Evolutionary conservation across 2,888 invertebrate species (phyloP).

Genomic region (Anticlea derivata): DNA sequence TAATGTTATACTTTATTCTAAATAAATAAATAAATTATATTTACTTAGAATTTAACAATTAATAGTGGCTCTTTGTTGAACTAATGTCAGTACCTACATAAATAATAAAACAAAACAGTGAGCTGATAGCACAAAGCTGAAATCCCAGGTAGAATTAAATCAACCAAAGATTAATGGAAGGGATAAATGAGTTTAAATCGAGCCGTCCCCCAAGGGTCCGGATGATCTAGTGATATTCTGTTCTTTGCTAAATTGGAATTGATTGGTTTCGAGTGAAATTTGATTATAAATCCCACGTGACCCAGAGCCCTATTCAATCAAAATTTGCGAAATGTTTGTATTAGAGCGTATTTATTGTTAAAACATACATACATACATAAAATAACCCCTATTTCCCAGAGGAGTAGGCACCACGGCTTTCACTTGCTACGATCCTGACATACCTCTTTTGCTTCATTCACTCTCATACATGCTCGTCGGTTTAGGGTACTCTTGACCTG

Average conservation of each 20-base stretch:
- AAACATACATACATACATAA: neutral
- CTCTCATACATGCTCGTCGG: too few relatives aligned
- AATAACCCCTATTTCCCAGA: too few relatives aligned
- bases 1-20: too few relatives aligned
- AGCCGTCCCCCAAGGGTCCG: conserved; percentile 15
- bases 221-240: conserved; percentile 26
- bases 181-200: conserved; percentile 28
- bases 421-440: too few relatives aligned
- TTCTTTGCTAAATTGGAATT: conserved; percentile 22
- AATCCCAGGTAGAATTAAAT: conserved; percentile 22
- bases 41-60: too few relatives aligned
- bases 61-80: too few relatives aligned
- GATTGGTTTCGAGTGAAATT: conserved; percentile 26
- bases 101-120: neutral
- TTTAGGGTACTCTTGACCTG: too few relatives aligned
- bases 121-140: conserved; percentile 13
- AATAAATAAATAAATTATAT: too few relatives aligned
- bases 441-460: too few relatives aligned
- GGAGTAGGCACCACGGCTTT: too few relatives aligned
- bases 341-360: neutral
- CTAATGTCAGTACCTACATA: too few relatives aligned
- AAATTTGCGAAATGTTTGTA: conserved; percentile 2
- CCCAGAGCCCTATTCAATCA: conserved; percentile 10
- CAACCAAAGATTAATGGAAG: conserved; percentile 31
- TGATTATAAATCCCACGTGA: conserved; percentile 23